Evolutionary conservation across 64 coral and sea anemone genomes (phyloP).

Genomic region (Actinia tenebrosa): DNA sequence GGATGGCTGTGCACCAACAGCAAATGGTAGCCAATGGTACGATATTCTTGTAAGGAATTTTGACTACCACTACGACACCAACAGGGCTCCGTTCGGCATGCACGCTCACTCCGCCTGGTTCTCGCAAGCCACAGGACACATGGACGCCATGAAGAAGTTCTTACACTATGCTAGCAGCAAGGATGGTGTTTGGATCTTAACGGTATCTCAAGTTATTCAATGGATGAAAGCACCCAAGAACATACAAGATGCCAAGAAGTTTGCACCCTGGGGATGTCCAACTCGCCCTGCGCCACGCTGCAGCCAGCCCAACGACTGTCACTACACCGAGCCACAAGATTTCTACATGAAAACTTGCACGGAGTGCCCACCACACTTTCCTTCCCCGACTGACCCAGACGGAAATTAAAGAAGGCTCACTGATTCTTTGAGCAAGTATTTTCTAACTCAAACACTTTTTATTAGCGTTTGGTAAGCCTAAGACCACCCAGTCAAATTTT

Average conservation of each 20-base stretch:
- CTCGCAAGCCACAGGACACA: constrained; percentile 36
- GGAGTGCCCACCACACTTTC: constrained; percentile 55
- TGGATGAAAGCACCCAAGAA: constrained; percentile 80
- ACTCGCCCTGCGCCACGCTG: constrained; percentile 54
- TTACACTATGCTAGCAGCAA: constrained; percentile 38
- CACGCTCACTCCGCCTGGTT: constrained; percentile 66
- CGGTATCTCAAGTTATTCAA: constrained; percentile 54
- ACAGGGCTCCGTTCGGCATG: constrained; percentile 70
- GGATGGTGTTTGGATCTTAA: constrained; percentile 75
- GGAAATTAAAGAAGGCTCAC: constrained; percentile 38
- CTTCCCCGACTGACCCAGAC: constrained; percentile 70
- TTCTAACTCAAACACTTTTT: no score
- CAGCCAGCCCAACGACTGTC: constrained; percentile 42
- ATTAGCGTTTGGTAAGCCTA: no score
- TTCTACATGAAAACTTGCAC: constrained; percentile 85
- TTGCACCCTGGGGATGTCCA: constrained; percentile 68
- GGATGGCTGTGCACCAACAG: constrained; percentile 58
- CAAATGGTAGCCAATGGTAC: constrained; percentile 33
- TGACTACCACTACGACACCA: constrained; percentile 56
- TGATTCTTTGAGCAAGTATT: no score
- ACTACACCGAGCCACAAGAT: constrained; percentile 43
- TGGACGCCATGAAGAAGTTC: constrained; percentile 60
- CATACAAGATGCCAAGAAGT: constrained; percentile 43
- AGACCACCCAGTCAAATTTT: no score
- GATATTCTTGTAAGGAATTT: constrained; percentile 46